phyloP scores from a whole-genome alignment of 2,113 vertebrate genomes.

The Heterocephalus glaber region DNA sequence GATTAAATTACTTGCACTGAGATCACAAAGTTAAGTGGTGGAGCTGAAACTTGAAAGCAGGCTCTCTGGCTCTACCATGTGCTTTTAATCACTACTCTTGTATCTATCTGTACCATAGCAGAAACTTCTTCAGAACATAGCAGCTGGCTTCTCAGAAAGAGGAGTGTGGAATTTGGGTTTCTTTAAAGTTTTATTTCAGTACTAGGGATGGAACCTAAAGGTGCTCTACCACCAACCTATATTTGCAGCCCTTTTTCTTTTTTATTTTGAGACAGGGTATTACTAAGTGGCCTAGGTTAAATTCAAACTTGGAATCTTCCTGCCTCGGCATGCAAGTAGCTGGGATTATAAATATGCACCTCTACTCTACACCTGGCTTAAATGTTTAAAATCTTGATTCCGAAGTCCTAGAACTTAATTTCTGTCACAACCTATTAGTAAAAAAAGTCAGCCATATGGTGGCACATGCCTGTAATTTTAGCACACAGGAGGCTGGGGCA shows the following conservation, averaged over 20 bases:
- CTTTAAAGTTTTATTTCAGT: too few relatives aligned
- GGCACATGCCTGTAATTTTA: background rate
- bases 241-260: too few relatives aligned
- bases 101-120: background rate
- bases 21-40: background rate
- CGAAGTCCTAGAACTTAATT: constrained; percentile 12
- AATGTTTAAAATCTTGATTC: background rate
- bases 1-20: constrained; percentile 16
- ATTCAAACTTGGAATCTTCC: too few relatives aligned
- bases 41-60: background rate
- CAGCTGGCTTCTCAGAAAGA: background rate
- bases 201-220: too few relatives aligned
- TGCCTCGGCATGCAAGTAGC: too few relatives aligned
- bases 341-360: too few relatives aligned
- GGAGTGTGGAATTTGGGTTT: background rate
- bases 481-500: too few relatives aligned
- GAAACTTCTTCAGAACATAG: background rate
- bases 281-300: too few relatives aligned
- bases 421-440: background rate
- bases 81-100: background rate
- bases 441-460: background rate
- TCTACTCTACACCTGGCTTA: too few relatives aligned
- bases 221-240: too few relatives aligned
- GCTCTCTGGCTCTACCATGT: background rate
- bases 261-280: too few relatives aligned